Conservation (phyloP, 2,888 invertebrate genomes). For the Caradrina clavipalpis region DNA sequence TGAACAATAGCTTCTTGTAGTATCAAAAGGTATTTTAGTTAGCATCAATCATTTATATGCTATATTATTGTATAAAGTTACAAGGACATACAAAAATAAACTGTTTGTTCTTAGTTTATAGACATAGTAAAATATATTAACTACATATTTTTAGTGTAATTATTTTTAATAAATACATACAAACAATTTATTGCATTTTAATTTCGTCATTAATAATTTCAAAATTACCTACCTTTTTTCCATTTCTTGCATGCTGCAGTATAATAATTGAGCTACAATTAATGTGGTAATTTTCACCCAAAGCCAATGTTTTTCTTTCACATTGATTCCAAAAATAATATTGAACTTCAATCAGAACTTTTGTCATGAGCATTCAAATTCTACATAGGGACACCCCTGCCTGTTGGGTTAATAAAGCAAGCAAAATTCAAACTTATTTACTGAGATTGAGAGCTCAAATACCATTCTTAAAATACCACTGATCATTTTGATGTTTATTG, state of each 20-base stretch:
- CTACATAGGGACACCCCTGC: background rate
- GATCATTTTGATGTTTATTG: background rate
- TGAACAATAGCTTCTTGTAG: background rate
- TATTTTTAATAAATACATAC: constrained; percentile 15
- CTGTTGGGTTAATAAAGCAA: background rate
- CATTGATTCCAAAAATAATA: background rate
- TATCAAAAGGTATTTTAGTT: no score
- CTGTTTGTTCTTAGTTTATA: background rate
- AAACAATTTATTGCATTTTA: constrained; percentile 15
- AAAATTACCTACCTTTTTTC: constrained; percentile 4
- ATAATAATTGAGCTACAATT: no score
- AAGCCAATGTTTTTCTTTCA: background rate
- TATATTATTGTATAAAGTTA: constrained; percentile 1
- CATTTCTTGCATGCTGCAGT: background rate
- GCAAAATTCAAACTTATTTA: background rate
- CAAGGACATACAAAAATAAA: background rate
- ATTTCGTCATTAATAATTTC: constrained; percentile 3
- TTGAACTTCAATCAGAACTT: background rate
- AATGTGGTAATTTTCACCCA: background rate
- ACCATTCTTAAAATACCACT: constrained; percentile 37
- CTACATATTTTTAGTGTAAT: background rate
- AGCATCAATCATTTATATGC: background rate
- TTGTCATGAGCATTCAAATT: background rate
- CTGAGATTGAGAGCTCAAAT: background rate
- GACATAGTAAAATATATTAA: background rate